Evolutionary conservation across 1,140 invertebrate genomes (phyloP).

Genomic region (Tetragnatha versicolor): DNA sequence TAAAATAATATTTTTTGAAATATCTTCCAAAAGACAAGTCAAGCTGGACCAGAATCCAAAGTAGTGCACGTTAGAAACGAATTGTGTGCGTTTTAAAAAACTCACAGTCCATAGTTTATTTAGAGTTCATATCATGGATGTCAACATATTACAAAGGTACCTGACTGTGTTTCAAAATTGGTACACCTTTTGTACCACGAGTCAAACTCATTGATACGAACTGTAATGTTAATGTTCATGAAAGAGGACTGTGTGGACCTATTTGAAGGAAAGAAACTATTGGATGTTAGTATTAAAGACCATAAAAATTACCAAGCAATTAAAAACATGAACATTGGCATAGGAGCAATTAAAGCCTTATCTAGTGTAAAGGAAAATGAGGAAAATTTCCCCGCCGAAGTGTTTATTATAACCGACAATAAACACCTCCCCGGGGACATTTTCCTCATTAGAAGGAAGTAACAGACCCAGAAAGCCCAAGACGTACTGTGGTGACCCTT

Average conservation of each 20-base stretch:
- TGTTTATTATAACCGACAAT: too few species aligned
- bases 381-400: too few species aligned
- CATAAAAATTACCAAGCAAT: background rate
- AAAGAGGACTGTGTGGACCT: background rate
- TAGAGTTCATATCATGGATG: background rate
- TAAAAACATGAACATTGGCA: background rate
- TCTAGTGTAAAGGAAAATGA: background rate
- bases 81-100: background rate
- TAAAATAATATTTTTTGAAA: conserved; percentile 4
- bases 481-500: too few species aligned
- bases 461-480: too few species aligned
- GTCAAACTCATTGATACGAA: background rate
- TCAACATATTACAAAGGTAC: background rate
- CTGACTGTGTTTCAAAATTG: background rate
- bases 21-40: conserved; percentile 3
- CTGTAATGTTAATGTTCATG: background rate
- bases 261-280: background rate
- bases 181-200: background rate
- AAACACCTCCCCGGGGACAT: too few species aligned
- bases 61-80: background rate
- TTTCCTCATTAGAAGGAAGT: too few species aligned
- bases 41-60: background rate
- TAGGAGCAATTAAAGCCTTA: background rate
- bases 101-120: background rate
- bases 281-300: background rate